Evolutionary conservation across 2,113 vertebrate genomes (phyloP), one percentile per base, ranked within the genome.

Genomic region (Sinocyclocheilus anshuiensis): DNA sequence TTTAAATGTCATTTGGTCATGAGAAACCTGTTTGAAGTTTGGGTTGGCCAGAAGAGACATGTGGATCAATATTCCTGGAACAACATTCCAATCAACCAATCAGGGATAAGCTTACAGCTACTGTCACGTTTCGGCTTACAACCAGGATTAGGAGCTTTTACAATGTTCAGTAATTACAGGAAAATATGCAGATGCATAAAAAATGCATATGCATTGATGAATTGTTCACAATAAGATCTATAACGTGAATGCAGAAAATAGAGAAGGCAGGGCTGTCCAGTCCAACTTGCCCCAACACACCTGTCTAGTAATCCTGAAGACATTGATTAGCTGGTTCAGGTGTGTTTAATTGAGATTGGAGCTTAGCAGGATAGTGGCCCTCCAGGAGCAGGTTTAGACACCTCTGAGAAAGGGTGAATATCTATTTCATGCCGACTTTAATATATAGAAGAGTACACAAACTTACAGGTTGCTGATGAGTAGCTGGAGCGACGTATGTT

Each of bases 381-480:
- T 57, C 55, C 57, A 59, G 20, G 6, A 59, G 20, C 57, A 61
- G 57, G 20, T 61, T 61, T 61, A 1, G 57, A 61, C 22, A 61
- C 22, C 57, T 10, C 20, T 61, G 57, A 10, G 9, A 61, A 61
- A 61, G 20, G 57, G 20, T n/a, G 57, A n/a, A 18, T 8, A 18
- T 8, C 26, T 7, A 33, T 36, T 69, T 16, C 6, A 33, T 33
- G 4, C 69, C 0, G 36, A 42, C 1, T 72, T 74, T 11, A 22
- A 39, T 74, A 77, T 24, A 29, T 1, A 29, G 2, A 48, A 48
- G n/a, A 77, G 48, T 13, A 24, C 1, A 39, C 7, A 71, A 26
- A 90, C 92, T 92, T 78, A 97, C 96, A 97, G 8, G 96, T 95
- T 81, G 96, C 94, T 0, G 96, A 96, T 11, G 96, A 97, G 86